Base-by-base conservation (phyloP, 2,888 invertebrate genomes). In the Oscheius sp. region DNA sequence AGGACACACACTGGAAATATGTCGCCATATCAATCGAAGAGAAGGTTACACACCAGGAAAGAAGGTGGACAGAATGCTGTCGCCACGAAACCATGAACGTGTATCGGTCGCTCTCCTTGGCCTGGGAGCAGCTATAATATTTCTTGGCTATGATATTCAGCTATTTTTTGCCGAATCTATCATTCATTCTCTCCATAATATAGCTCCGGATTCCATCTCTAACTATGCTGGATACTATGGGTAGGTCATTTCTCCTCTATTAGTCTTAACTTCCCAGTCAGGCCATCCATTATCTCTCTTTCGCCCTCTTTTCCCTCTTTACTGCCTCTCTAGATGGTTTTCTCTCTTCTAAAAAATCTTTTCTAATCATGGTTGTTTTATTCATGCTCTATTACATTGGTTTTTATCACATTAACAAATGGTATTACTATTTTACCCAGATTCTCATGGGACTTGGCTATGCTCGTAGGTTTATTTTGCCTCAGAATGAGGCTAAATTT, bases 221-320 rank as follows among this genome's bases (percentile, higher is more conserved):
- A 62, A 66, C 49, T 74, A 68, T 68, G 74, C 74, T 8, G 74
- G 74, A 8, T 74, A 74, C 24, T 72, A 74, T 68, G 74, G 74
- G 74, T 74, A 28, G 54, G 64, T 45, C 38, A n/a, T 12, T 17
- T 12, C 47, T 62, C 12, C n/a, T 28, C 12, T 20, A 41, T 6
- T 12, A 12, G 5, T 2, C n/a, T 17, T 41, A 41, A 6, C 41
- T 71, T 41, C n/a, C n/a, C 59, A 74, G 74, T 14, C 74, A 74
- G 65, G 74, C 74, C 22, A 67, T 74, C 32, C 74, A 74, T 22
- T 74, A 74, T 30, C 67, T 74, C 20, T 67, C 68, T 0, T 74
- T 74, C 24, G 74, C 72, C 8, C 68, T 74, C 32, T 72, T 68
- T 33, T 72, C 74, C 14, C 45, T 74, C 12, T 74, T 74, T 67